Evolutionary conservation across 2,113 vertebrate species (phyloP).

Genomic region (Rissa tridactyla): DNA sequence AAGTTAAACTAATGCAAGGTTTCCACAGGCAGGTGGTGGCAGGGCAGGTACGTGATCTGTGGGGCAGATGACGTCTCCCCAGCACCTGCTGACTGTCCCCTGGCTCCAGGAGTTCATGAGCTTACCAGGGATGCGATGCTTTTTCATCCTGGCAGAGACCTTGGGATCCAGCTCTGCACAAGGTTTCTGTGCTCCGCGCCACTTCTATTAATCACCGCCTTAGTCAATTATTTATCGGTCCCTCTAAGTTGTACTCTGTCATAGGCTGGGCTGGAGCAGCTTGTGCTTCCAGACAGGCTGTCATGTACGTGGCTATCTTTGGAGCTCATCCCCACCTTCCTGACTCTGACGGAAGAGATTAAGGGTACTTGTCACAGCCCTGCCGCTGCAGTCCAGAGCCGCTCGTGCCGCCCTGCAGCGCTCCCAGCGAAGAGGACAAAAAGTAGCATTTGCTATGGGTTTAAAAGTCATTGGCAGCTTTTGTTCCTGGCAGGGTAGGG

Average conservation of each 20-base stretch:
- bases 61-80: not conserved
- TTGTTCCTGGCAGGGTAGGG: not conserved
- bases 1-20: not conserved
- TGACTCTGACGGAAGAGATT: not conserved
- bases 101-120: not conserved
- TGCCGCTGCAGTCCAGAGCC: not conserved
- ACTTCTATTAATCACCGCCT: not conserved
- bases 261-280: not conserved
- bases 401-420: not conserved
- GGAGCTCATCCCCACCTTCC: not conserved
- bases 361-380: not conserved
- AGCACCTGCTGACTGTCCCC: not conserved
- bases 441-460: not conserved
- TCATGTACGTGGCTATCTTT: not conserved
- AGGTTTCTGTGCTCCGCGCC: not conserved
- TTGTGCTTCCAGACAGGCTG: slow-evolving; percentile 14
- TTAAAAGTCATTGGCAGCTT: not conserved
- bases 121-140: fast-evolving
- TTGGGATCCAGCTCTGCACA: not conserved
- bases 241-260: not conserved
- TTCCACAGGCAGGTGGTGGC: not conserved
- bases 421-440: not conserved
- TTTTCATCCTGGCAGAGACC: not conserved
- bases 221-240: slow-evolving; percentile 6
- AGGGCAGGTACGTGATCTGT: fast-evolving